Conservation (phyloP, 2,113 vertebrate species). For the Notechis scutatus region DNA sequence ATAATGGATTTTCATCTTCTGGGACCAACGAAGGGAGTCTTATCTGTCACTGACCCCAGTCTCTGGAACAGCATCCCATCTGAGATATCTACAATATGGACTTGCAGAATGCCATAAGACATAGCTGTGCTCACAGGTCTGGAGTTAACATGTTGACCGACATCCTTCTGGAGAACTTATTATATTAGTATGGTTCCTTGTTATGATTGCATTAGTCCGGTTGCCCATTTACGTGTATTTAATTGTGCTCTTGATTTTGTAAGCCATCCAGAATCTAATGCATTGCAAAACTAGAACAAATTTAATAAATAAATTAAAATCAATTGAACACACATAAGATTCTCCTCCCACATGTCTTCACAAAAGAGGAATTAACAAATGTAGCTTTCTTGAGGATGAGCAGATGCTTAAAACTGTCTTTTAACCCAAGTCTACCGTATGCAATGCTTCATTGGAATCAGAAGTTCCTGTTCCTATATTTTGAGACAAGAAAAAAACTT, state of each 20-base stretch:
- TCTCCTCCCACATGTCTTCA: background rate
- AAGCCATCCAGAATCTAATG: background rate
- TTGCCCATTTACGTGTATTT: background rate
- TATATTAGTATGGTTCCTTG: background rate
- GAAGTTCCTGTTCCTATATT: background rate
- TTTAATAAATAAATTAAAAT: background rate
- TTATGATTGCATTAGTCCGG: background rate
- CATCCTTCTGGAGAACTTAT: background rate
- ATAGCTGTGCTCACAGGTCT: background rate
- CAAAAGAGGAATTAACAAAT: constrained; percentile 26
- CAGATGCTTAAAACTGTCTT: constrained; percentile 26
- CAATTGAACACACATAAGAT: background rate
- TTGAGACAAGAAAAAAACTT: constrained; percentile 33
- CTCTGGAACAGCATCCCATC: background rate
- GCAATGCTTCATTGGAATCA: constrained; percentile 30
- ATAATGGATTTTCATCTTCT: background rate
- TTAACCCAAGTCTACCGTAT: background rate
- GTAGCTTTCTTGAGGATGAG: constrained; percentile 24
- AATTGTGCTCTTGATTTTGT: background rate
- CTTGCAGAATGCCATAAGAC: background rate
- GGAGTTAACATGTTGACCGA: background rate
- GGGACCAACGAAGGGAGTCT: background rate
- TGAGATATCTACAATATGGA: background rate
- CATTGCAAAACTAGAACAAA: background rate
- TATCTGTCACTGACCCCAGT: background rate